Percentiles rank a stretch among this genome's conserved stretches.
These are phyloP conservation scores for Colossoma macropomum DNA, from an alignment of 2,113 vertebrate species.

Conservation along the genomic window DNA sequence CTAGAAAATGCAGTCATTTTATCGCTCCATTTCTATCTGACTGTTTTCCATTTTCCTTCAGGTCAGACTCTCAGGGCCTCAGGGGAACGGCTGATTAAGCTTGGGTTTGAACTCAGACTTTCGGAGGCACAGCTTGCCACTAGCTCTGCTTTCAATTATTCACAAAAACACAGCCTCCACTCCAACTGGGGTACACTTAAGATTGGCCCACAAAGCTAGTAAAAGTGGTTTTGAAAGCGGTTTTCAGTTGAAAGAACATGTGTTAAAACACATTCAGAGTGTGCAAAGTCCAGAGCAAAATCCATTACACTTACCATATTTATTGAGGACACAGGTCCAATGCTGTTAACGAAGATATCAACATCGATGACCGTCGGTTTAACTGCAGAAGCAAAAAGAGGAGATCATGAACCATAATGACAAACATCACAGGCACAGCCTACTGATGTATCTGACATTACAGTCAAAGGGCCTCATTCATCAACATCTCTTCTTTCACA, in stretches of 20 bases:
- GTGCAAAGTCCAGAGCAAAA: constrained; percentile 1
- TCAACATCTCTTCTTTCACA: too few species aligned
- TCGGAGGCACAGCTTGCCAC: constrained; percentile 17
- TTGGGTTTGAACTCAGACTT: constrained; percentile 11
- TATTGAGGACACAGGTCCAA: constrained; percentile 95
- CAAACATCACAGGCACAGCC: too few species aligned
- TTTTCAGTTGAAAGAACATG: not conserved
- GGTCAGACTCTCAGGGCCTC: constrained; percentile 8
- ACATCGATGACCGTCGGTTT: constrained; percentile 94
- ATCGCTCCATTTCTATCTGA: not conserved
- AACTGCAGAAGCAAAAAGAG: constrained; percentile 76
- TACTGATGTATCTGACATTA: too few species aligned
- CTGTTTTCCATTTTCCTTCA: constrained; percentile 35
- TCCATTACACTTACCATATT: constrained; percentile 88
- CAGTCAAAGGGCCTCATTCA: too few species aligned
- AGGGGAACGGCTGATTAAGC: constrained; percentile 9
- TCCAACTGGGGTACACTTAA: constrained; percentile 4
- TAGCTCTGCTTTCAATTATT: constrained; percentile 19
- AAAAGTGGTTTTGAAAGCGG: constrained; percentile 11
- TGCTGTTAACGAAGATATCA: constrained; percentile 96
- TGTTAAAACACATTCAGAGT: not conserved
- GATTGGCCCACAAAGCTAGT: not conserved
- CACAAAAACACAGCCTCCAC: constrained; percentile 35
- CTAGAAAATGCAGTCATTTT: not conserved
- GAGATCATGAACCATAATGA: constrained; percentile 31